Conservation (phyloP, 2,888 invertebrate genomes). For the Tiliacea aurago region DNA sequence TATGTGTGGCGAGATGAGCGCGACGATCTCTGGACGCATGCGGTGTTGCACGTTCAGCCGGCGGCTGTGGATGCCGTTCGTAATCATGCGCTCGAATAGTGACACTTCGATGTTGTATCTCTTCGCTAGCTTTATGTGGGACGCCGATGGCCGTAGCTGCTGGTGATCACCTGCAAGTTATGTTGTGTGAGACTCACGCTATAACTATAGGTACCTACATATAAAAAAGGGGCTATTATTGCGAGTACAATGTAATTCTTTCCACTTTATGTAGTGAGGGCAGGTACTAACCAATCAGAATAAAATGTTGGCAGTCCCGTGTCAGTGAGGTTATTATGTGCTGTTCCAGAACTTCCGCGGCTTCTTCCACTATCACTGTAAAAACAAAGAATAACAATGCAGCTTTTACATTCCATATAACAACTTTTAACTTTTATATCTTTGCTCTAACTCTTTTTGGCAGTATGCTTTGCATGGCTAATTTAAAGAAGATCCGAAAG, state of each 20-base stretch:
- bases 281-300: conserved; percentile 92
- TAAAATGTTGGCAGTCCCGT: conserved; percentile 93
- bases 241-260: background rate
- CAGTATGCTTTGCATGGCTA: background rate
- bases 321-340: conserved; percentile 95
- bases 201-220: background rate
- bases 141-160: conserved; percentile 94
- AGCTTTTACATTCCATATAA: background rate
- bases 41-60: conserved; percentile 93
- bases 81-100: conserved; percentile 95
- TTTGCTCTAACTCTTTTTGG: background rate
- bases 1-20: conserved; percentile 92
- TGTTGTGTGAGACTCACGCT: background rate
- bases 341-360: conserved; percentile 96
- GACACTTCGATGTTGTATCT: conserved; percentile 93
- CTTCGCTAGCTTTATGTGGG: conserved; percentile 92
- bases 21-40: conserved; percentile 92
- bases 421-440: background rate
- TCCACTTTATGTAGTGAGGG: background rate
- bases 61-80: conserved; percentile 91
- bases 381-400: background rate
- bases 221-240: background rate
- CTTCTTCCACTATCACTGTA: conserved; percentile 95
- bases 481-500: background rate
- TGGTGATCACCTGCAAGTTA: conserved; percentile 92